phyloP scores from a whole-genome alignment of 2,113 vertebrate genomes.

The Psophia crepitans region DNA sequence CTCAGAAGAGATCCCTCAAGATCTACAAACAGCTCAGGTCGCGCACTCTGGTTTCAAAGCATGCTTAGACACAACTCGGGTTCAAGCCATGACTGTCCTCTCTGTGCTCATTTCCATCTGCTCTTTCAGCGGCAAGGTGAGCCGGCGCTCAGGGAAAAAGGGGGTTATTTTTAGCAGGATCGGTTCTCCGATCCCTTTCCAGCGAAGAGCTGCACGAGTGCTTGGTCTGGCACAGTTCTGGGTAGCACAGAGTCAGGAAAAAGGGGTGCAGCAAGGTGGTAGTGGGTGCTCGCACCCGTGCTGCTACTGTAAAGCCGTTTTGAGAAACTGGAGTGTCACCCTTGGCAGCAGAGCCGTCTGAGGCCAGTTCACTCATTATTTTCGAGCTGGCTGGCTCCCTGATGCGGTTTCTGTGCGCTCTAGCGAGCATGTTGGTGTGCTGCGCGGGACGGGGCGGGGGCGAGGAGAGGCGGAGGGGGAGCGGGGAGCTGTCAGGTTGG shows the following conservation, averaged over 20 bases:
- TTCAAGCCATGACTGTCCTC: neutral
- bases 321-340: neutral
- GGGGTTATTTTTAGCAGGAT: neutral
- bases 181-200: neutral
- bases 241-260: neutral
- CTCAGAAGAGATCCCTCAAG: neutral
- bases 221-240: neutral
- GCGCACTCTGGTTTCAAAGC: neutral
- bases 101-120: neutral
- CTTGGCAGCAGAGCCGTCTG: neutral
- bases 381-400: neutral
- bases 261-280: rapidly evolving
- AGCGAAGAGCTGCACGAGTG: neutral
- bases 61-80: rapidly evolving
- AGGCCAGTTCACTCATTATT: rapidly evolving
- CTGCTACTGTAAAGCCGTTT: neutral
- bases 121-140: neutral
- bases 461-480: neutral
- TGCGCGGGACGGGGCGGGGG: neutral
- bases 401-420: neutral
- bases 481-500: neutral
- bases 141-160: neutral
- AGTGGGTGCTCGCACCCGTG: neutral
- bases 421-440: neutral
- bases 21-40: neutral